Base-by-base conservation (phyloP, 2,113 vertebrate species). In the Patagioenas fasciata region DNA sequence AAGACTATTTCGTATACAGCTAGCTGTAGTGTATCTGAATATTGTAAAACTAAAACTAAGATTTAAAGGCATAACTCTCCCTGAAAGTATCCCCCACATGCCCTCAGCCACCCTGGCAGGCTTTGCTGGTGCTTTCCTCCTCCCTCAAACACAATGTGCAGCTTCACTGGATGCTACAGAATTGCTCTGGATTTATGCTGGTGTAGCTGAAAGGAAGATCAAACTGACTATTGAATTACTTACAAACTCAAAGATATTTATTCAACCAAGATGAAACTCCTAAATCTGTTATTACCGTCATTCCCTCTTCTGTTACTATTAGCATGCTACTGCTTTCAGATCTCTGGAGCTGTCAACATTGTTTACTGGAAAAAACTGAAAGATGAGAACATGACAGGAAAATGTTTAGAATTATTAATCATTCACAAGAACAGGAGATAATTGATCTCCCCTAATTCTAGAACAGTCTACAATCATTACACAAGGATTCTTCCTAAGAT, bases 341-440 rank as follows among this genome's bases (percentile, higher is more conserved):
- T 86, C 89, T 89, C n/a, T 84, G 77, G 77, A 89, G 69, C 26
- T 75, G 94, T 91, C 91, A 95, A 53, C 86, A 89, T 38, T 73
- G 64, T 60, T 93, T 96, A 95, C 83, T 67, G 77, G 80, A 79
- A 95, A 89, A 40, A 91, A 40, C 38, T 72, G 87, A 92, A 88
- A 93, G 71, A 93, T 80, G 85, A 72, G 71, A 93, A 57, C 85
- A 62, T 77, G 95, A 85, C 71, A 90, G 67, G 72, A 40, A 73
- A 83, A 69, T 69, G 62, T 47, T 91, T 34, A 58, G 66, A 91
- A 97, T 91, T 95, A 90, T 83, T 85, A 88, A 85, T 77, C 67
- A 85, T 47, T 66, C 0, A 0, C 71, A 89, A 80, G 53, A 88
- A 50, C 44, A 85, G 15, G n/a, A 94, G 60, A 65, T 66, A 80